Evolutionary conservation across 1,140 invertebrate genomes (phyloP).

Genomic region (Daktulosphaira vitifoliae): DNA sequence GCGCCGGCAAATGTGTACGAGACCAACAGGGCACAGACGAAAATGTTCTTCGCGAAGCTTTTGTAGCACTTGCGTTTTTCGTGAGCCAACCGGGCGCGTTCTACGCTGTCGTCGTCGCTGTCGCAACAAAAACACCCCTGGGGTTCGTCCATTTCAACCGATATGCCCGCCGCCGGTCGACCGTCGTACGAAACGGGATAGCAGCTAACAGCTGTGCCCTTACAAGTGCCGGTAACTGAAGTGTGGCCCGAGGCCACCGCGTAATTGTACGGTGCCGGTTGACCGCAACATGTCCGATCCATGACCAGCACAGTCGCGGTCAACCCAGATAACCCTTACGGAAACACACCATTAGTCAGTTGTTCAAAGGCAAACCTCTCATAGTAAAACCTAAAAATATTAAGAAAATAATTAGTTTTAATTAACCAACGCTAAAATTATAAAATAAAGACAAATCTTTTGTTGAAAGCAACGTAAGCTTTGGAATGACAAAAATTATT

Average conservation of each 20-base stretch:
- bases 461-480: too few species aligned
- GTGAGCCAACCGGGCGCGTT: slow-evolving; percentile 50
- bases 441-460: too few species aligned
- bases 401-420: too few species aligned
- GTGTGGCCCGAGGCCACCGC: not conserved
- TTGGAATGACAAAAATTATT: too few species aligned
- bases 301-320: not conserved
- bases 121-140: slow-evolving; percentile 55
- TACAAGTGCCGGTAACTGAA: too few species aligned
- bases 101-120: slow-evolving; percentile 42
- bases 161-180: slow-evolving; percentile 35
- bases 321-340: not conserved
- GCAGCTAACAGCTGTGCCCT: not conserved
- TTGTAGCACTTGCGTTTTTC: slow-evolving; percentile 56
- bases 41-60: slow-evolving; percentile 73
- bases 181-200: not conserved
- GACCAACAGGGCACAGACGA: slow-evolving; percentile 75
- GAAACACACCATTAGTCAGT: too few species aligned
- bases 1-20: slow-evolving; percentile 85
- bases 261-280: slow-evolving; percentile 9
- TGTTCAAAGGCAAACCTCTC: too few species aligned
- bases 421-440: too few species aligned
- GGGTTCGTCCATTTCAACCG: slow-evolving; percentile 41
- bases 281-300: slow-evolving; percentile 18
- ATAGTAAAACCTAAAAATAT: too few species aligned